A percentile compares a stretch with the other conserved stretches of the same genome.
Conservation (phyloP, 1,140 invertebrate genomes). For the Caenorhabditis tropicalis region DNA sequence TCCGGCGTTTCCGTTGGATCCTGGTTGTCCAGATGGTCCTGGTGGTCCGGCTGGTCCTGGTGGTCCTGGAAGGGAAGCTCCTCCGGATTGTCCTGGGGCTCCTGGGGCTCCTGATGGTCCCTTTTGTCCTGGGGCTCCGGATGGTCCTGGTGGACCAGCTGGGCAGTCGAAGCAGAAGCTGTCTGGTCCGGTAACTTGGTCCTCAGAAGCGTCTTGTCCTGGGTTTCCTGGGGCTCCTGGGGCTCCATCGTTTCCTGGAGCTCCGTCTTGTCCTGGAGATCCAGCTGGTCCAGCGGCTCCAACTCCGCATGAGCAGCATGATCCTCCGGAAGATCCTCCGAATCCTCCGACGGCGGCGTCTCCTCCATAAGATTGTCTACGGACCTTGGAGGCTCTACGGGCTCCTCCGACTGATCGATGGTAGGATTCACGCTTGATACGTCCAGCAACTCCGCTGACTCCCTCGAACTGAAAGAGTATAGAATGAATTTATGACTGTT, state of each 20-base stretch:
- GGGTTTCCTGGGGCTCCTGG: slow-evolving; percentile 45
- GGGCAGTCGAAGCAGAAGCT: slow-evolving; percentile 58
- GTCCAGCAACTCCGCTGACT: slow-evolving; percentile 36
- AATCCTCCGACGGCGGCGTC: slow-evolving; percentile 33
- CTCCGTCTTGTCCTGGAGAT: slow-evolving; percentile 47
- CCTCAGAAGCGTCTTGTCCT: slow-evolving; percentile 36
- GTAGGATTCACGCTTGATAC: slow-evolving; percentile 53
- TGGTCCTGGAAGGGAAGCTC: slow-evolving; percentile 45
- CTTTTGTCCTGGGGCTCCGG: slow-evolving; percentile 50
- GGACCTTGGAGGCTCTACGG: slow-evolving; percentile 7
- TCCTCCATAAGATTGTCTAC: slow-evolving; percentile 39
- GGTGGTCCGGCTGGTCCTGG: slow-evolving; percentile 53
- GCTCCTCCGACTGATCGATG: slow-evolving; percentile 15
- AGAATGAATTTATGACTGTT: neutral
- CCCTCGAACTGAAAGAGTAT: slow-evolving; percentile 46
- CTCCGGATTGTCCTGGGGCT: slow-evolving; percentile 28
- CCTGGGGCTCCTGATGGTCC: slow-evolving; percentile 53
- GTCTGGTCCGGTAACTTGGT: slow-evolving; percentile 31
- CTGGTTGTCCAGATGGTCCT: slow-evolving; percentile 54
- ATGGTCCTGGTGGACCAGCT: slow-evolving; percentile 50
- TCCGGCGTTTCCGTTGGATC: slow-evolving; percentile 53
- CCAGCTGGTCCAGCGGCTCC: slow-evolving; percentile 55
- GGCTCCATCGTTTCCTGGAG: slow-evolving; percentile 45
- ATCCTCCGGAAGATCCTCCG: slow-evolving; percentile 38
- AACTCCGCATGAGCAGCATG: slow-evolving; percentile 55